Base-by-base conservation (phyloP, 2,797 vertebrate genomes). In the Vespertilio murinus region DNA sequence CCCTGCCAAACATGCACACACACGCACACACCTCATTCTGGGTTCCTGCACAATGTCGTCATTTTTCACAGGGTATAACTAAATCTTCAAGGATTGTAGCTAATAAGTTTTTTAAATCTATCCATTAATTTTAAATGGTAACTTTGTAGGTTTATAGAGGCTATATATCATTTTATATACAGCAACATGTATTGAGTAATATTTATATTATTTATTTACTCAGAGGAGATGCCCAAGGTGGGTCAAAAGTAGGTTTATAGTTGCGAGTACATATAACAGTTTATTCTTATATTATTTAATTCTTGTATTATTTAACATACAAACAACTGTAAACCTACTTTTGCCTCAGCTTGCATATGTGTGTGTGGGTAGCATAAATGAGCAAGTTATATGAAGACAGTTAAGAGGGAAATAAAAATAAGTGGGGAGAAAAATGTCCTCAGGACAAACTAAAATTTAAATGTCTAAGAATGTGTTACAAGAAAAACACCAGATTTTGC, bases 111-210 rank as follows among this genome's bases (percentile, higher is more conserved):
- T 30, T 16, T 8, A 73, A 92, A 91, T 85, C 3, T 61, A 54
- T 42, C 8, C 14, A 94, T 88, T 90, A 80, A 89, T 86, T 96
- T 75, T 67, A 73, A n/a, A 20, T 49, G 90, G 7, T 80, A 73
- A 77, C 17, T 92, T 28, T 77, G 56, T 67, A 61, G 28, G 11
- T 52, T 87, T 79, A 74, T 12, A 87, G 20, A 89, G 10, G 8
- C 61, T 40, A 49, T 35, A 23, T 33, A 16, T 61, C 33, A 84
- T 35, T 83, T 87, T 77, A 42, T 4, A 61, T 85, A 9, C 6
- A 94, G 30, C 88, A 87, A 82, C 7, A 75, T n/a, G 20, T 17
- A n/a, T 33, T 84, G 1, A 91, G 28, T 73, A 86, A 56, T 38
- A 86, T 38, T 2, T 22, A 56, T 18, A 88, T 79, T 61, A 86